Conservation (phyloP, 2,113 vertebrate species). For the Balaeniceps rex region DNA sequence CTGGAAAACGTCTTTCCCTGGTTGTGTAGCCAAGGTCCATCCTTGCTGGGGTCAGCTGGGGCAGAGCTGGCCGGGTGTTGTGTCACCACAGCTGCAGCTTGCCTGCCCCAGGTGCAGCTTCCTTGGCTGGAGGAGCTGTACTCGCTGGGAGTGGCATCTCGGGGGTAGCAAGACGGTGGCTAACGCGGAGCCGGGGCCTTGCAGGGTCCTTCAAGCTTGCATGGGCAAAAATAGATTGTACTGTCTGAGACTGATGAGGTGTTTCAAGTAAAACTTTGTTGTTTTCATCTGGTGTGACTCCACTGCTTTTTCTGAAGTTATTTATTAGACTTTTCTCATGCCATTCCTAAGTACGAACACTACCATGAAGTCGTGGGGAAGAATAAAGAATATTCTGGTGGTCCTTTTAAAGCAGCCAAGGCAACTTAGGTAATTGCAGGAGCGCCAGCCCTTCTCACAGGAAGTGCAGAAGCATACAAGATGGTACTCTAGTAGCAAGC, state of each 20-base stretch:
- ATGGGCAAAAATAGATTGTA: not conserved
- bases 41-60: not conserved
- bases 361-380: not conserved
- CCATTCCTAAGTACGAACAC: not conserved
- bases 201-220: not conserved
- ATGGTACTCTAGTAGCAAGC: not conserved
- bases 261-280: not conserved
- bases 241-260: not conserved
- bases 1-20: not conserved
- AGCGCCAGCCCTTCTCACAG: not conserved
- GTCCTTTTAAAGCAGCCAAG: not conserved
- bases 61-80: not conserved
- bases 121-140: not conserved
- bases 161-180: no score
- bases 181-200: not conserved
- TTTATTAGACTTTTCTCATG: not conserved
- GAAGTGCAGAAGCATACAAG: not conserved
- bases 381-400: no score
- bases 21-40: not conserved
- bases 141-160: fast-evolving
- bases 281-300: not conserved
- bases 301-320: not conserved
- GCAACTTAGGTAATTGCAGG: not conserved
- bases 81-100: not conserved
- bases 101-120: not conserved